phyloP scores from a whole-genome alignment of 2,888 invertebrate species.

The Eucera pruinosa region DNA sequence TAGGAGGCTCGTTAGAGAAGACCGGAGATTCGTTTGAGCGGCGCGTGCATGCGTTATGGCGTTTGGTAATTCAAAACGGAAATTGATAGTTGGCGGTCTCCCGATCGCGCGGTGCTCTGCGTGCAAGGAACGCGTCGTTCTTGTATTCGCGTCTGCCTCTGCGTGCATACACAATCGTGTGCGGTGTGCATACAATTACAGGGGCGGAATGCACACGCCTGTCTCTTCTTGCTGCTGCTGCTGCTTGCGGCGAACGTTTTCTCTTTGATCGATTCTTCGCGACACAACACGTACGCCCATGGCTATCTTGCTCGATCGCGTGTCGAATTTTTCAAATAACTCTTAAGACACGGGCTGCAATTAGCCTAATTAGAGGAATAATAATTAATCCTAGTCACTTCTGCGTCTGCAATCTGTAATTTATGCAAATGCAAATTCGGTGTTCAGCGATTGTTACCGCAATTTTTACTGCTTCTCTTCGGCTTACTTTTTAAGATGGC shows the following conservation, averaged over 20 bases:
- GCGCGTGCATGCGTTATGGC: conserved; percentile 73
- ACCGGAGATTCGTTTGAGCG: conserved; percentile 77
- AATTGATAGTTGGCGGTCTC: conserved; percentile 80
- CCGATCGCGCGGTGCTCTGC: conserved; percentile 61
- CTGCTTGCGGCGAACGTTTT: conserved; percentile 50
- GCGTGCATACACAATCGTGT: conserved; percentile 14
- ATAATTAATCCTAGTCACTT: not conserved
- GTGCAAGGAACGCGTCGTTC: conserved; percentile 55
- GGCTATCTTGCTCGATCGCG: conserved; percentile 5
- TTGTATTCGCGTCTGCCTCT: conserved; percentile 12
- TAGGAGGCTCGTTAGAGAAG: conserved; percentile 57
- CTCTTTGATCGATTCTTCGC: conserved; percentile 52
- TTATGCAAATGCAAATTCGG: not conserved
- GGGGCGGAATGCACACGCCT: conserved; percentile 42
- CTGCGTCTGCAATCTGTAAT: too few species aligned
- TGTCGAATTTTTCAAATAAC: not conserved
- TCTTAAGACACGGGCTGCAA: not conserved
- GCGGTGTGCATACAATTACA: conserved; percentile 14
- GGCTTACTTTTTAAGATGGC: not conserved
- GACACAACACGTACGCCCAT: conserved; percentile 1
- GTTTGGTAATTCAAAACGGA: conserved; percentile 81
- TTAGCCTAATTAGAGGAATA: not conserved
- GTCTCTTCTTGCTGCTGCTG: too few species aligned
- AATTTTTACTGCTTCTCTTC: not conserved
- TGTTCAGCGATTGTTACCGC: too few species aligned